Evolutionary conservation across 1,140 invertebrate species (phyloP).

Genomic region (Cotesia glomerata): DNA sequence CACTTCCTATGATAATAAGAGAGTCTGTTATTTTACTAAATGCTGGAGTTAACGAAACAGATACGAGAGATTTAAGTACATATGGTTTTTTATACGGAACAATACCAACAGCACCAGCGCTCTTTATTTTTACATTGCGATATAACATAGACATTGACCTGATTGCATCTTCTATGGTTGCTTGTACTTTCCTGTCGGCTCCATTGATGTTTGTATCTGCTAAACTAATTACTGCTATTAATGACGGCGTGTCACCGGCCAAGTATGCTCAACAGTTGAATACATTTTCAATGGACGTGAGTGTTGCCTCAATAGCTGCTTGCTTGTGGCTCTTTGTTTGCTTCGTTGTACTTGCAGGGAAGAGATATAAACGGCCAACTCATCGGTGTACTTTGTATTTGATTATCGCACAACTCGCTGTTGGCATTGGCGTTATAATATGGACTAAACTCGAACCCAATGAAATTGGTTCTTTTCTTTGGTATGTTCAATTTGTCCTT

Average conservation of each 20-base stretch:
- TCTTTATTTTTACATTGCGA: constrained; percentile 91
- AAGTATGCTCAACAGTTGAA: constrained; percentile 80
- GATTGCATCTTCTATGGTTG: constrained; percentile 91
- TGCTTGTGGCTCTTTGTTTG: constrained; percentile 81
- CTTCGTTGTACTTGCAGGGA: constrained; percentile 71
- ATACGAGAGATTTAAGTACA: constrained; percentile 82
- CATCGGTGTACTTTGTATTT: constrained; percentile 83
- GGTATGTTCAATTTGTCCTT: constrained; percentile 74
- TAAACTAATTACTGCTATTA: constrained; percentile 84
- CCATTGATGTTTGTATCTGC: constrained; percentile 95
- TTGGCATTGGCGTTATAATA: constrained; percentile 53
- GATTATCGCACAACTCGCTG: constrained; percentile 72
- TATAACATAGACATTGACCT: constrained; percentile 87
- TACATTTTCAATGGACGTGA: constrained; percentile 82
- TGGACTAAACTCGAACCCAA: constrained; percentile 52
- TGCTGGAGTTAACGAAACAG: constrained; percentile 71
- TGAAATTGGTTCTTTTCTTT: constrained; percentile 43
- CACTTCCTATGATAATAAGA: constrained; percentile 85
- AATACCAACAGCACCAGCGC: constrained; percentile 91
- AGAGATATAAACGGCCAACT: constrained; percentile 79
- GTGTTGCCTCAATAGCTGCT: constrained; percentile 76
- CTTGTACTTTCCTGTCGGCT: constrained; percentile 91
- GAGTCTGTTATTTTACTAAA: constrained; percentile 81
- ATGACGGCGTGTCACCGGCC: constrained; percentile 65
- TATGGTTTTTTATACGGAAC: constrained; percentile 97